Evolutionary conservation across 2,113 vertebrate species (phyloP), one percentile per base, ranked within the genome.

Genomic region (Antennarius striatus): DNA sequence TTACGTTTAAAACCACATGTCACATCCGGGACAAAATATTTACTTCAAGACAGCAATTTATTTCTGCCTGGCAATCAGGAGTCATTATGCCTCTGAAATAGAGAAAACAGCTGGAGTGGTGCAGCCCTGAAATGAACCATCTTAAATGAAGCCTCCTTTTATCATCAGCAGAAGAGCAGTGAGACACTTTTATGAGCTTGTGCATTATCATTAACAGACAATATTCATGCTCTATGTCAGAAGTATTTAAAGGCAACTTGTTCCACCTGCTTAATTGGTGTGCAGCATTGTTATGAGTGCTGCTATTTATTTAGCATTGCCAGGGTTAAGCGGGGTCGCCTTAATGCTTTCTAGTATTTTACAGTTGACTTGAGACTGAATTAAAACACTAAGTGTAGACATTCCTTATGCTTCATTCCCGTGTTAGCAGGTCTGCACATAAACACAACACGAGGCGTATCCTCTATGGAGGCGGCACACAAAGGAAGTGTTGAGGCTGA

Each of bases 121-220:
- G 63, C 36, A 32, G 76, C 80, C 45, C 53, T 81, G 74, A 73
- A 75, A 71, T 63, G 60, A 58, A 42, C 32, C 56, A 69, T 79
- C 60, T 75, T 64, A 47, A 70, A 80, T 77, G 64, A 80, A 59
- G 61, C 3, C 51, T 62, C 74, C 49, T 55, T 81, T 82, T 80
- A 56, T 83, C 66, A 63, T 72, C 7, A 56, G 49, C 49, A 75
- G 46, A 71, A 69, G 73, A 72, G 72, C 75, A 51, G 47, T 57
- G 71, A 75, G 71, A 84, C 15, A 22, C 67, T 78, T 84, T 81
- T 77, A 70, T 58, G 69, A 75, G 49, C 62, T 42, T 60, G 48
- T 50, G 58, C 79, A 53, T 84, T 73, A 83, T 71, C 72, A 78
- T 69, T 81, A 81, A 85, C 76, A 77, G 72, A 84, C 60, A 71